phyloP scores from a whole-genome alignment of 2,888 invertebrate genomes.

The Latrodectus elegans region DNA sequence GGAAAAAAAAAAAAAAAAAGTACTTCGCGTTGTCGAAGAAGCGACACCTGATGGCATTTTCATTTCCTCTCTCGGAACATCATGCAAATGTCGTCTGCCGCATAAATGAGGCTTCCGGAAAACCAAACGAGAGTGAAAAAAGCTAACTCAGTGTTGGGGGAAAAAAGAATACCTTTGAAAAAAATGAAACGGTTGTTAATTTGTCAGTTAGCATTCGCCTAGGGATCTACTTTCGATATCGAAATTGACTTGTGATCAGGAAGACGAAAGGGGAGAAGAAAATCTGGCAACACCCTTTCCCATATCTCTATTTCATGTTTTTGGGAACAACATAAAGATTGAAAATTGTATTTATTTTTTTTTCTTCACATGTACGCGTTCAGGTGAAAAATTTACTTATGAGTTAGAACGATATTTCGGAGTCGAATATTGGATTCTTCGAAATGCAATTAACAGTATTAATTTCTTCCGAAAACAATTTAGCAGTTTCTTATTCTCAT shows the following conservation, averaged over 20 bases:
- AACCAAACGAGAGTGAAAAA: constrained; percentile 20
- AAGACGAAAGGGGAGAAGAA: constrained; percentile 25
- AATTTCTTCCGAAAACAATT: too few species aligned
- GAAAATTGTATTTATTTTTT: neutral
- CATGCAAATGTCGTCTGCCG: constrained; percentile 66
- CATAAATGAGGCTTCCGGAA: constrained; percentile 60
- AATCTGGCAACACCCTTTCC: constrained; percentile 24
- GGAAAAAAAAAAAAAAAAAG: constrained; percentile 11
- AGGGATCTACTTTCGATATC: constrained; percentile 43
- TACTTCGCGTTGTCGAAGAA: constrained; percentile 41
- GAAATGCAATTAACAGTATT: too few species aligned
- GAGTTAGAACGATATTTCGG: neutral
- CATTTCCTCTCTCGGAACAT: constrained; percentile 63
- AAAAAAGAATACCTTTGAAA: constrained; percentile 26
- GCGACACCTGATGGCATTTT: constrained; percentile 63
- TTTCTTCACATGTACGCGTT: neutral
- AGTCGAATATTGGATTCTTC: neutral
- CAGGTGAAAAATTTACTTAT: neutral
- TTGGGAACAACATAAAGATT: neutral
- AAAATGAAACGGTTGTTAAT: constrained; percentile 43
- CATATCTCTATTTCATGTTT: neutral
- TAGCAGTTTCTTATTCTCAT: too few species aligned
- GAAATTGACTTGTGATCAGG: constrained; percentile 58
- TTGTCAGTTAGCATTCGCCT: constrained; percentile 59
- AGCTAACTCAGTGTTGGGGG: constrained; percentile 15